Evolutionary conservation across 2,797 vertebrate species (phyloP), one percentile per base, ranked within the genome.

Genomic region (Clarias laeviceps): DNA sequence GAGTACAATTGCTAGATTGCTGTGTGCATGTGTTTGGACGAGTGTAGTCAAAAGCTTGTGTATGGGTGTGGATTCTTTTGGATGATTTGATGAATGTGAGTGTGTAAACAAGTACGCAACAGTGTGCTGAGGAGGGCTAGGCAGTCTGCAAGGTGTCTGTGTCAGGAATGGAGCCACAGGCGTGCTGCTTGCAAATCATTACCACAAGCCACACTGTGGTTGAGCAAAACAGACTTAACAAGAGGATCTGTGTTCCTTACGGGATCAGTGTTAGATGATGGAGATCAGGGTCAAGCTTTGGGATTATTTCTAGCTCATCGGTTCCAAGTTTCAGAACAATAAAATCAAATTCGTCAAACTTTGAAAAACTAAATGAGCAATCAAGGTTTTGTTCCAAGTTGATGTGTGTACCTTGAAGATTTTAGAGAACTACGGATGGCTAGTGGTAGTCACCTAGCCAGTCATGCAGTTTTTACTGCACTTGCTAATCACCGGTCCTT

Each of bases 1-100:
- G 93, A 85, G 89, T 86, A 88, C 93, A 93, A 94, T 93, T 94
- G 94, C 94, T 93, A 94, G 93, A 92, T 94, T 93, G 50, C 27
- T 82, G 81, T 78, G 57, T n/a, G 11, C 45, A 45, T 45, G 57
- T n/a, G n/a, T 54, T 27, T 61, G 64, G 27, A 80, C 62, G 85
- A 82, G 82, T 66, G 69, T 72, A 24, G 56, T 57, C 29, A 69
- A 27, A 50, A 20, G 34, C 65, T 56, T 69, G 17, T n/a, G 11
- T 77, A 62, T 66, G 61, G 64, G 32, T 32, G 50, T 57, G 69
- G 78, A 79, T 83, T 68, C 61, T 17, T 45, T 9, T 65, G 74
- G 65, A 62, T 65, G 37, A 77, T 54, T 20, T 45, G 83, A 87
- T 88, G 80, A 86, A 89, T 3, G 45, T 59, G 56, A 64, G 84